A percentile compares a stretch with the other conserved stretches of the same genome.
Conservation (phyloP, 2,797 vertebrate species). For the Malacoctenus gilli region DNA sequence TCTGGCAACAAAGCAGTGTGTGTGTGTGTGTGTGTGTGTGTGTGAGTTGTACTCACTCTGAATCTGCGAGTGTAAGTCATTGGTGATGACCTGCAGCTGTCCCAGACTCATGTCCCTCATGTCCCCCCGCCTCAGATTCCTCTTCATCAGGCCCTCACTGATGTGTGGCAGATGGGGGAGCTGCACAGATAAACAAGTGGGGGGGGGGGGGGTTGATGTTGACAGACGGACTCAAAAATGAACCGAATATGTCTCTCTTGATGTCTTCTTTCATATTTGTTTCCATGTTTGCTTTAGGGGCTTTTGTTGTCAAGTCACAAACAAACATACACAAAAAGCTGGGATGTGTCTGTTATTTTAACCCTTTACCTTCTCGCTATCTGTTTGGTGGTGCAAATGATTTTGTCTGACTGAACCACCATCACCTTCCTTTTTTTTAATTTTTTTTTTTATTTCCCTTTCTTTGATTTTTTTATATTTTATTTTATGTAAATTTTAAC, state of each 20-base stretch:
- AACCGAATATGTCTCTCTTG: not conserved
- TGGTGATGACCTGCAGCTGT: slow-evolving; percentile 96
- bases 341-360: no score
- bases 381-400: no score
- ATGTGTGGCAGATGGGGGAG: slow-evolving; percentile 96
- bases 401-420: no score
- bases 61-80: slow-evolving; percentile 97
- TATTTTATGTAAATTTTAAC: no score
- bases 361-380: no score
- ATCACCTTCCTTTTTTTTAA: no score
- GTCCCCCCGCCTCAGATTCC: slow-evolving; percentile 90
- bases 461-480: no score
- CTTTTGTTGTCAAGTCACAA: not conserved
- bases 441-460: no score
- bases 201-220: not conserved
- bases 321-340: not conserved
- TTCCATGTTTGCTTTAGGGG: no score
- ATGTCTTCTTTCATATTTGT: slow-evolving; percentile 13
- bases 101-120: slow-evolving; percentile 94
- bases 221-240: not conserved
- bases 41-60: slow-evolving; percentile 85
- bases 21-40: no score
- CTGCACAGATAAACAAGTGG: slow-evolving; percentile 69
- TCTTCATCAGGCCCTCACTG: slow-evolving; percentile 94
- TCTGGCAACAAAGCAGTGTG: no score